Conservation (phyloP, 2,888 invertebrate genomes). For the Meghimatium bilineatum region DNA sequence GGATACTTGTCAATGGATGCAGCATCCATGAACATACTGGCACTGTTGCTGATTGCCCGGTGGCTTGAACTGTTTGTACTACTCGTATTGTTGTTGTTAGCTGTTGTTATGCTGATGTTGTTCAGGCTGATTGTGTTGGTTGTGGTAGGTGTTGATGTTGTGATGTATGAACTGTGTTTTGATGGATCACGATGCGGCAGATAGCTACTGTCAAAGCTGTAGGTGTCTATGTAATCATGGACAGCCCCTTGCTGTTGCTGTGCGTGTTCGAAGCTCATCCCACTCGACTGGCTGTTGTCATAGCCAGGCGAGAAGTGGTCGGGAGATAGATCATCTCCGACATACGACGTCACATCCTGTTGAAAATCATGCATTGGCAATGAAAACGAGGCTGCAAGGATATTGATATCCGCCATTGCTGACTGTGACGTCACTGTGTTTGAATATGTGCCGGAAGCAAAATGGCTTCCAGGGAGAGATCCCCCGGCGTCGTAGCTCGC, state of each 20-base stretch:
- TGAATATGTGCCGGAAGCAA: slow-evolving; percentile 53
- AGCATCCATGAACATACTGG: slow-evolving; percentile 58
- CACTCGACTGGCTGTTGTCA: slow-evolving; percentile 56
- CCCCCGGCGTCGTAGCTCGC: slow-evolving; percentile 56
- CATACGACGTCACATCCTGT: slow-evolving; percentile 57
- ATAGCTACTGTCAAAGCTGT: slow-evolving; percentile 66
- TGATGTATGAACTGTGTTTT: slow-evolving; percentile 42
- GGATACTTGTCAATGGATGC: slow-evolving; percentile 41
- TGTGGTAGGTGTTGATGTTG: slow-evolving; percentile 19
- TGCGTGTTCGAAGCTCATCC: slow-evolving; percentile 53
- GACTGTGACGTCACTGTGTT: slow-evolving; percentile 56
- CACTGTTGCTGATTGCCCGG: slow-evolving; percentile 20
- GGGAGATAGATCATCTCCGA: slow-evolving; percentile 59
- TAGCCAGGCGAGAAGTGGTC: slow-evolving; percentile 58
- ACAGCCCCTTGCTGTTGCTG: slow-evolving; percentile 53
- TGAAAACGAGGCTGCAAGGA: slow-evolving; percentile 88
- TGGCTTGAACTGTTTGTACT: slow-evolving; percentile 29
- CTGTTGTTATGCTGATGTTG: slow-evolving; percentile 29
- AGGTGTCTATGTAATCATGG: slow-evolving; percentile 62
- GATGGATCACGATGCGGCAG: slow-evolving; percentile 59
- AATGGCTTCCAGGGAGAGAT: slow-evolving; percentile 55
- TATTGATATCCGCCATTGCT: slow-evolving; percentile 77
- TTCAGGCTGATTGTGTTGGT: slow-evolving; percentile 36
- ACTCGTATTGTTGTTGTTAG: slow-evolving; percentile 29
- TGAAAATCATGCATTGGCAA: slow-evolving; percentile 77